Base-by-base conservation (phyloP, 2,797 vertebrate genomes). In the Phaenicophaeus curvirostris region DNA sequence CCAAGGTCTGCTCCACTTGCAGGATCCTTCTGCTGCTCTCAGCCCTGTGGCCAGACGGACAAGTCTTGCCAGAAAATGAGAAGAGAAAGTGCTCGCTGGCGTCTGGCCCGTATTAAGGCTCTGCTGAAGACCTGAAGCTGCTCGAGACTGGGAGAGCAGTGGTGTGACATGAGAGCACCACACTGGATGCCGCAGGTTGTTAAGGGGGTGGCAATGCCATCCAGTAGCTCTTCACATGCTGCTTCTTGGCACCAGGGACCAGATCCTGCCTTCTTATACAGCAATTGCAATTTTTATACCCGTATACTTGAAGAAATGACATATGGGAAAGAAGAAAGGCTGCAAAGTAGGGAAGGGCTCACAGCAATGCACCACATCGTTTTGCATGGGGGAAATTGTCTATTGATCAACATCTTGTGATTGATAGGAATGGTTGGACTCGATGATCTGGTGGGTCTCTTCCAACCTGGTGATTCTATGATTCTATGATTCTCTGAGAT, bases 41-140 rank as follows among this genome's bases (percentile, higher is more conserved):
- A 68, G 66, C 62, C 65, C 55, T 1, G 6, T 0, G 8, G 18
- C 46, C 54, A 1, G 27, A 42, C 0, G 1, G 72, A 27, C 4
- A 10, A 41, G 9, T 14, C 41, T 44, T 65, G 62, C 44, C 80
- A 81, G 66, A 15, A 68, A 37, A 63, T 41, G 13, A n/a, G 27
- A 9, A 58, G 33, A 51, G 58, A 53, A 61, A 42, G 63, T 23
- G 37, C 33, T 83, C 5, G 10, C 55, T 37, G 68, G 66, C 15
- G 0, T 42, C 79, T 55, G 33, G 25, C 33, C 35, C 0, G 1
- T 3, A 2, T 11, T 10, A 11, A 10, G 35, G 21, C 18, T 3
- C 3, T 0, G 1, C 8, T 13, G 2, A 15, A 46, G 39, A 4
- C 30, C 46, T 35, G 69, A 61, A 31, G 39, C 33, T 2, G 1